Percentiles rank a stretch among this genome's conserved stretches.
Evolutionary conservation across 2,797 vertebrate genomes (phyloP).

Genomic region (Bothrops alternatus): DNA sequence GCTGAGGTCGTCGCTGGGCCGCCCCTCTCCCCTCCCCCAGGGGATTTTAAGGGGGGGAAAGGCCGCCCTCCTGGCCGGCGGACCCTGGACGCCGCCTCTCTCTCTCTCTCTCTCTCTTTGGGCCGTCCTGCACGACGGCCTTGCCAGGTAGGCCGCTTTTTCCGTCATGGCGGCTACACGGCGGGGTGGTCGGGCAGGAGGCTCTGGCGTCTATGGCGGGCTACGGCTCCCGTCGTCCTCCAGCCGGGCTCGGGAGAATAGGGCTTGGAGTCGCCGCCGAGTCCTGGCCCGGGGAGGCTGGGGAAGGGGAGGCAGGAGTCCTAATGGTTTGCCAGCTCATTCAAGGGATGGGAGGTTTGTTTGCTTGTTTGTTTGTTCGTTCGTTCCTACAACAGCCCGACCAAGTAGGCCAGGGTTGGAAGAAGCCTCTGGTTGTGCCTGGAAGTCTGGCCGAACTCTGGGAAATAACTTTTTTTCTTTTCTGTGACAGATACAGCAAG

Average conservation of each 20-base stretch:
- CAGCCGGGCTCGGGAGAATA: not conserved
- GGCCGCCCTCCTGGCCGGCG: not conserved
- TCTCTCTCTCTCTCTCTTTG: too few relatives aligned
- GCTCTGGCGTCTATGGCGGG: too few relatives aligned
- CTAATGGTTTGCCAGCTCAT: not conserved
- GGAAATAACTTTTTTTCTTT: not conserved
- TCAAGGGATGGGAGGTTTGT: not conserved
- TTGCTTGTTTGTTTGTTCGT: not conserved
- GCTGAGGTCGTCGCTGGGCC: conserved; percentile 73
- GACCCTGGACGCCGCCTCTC: not conserved
- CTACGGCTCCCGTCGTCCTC: not conserved
- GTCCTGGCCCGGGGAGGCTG: not conserved
- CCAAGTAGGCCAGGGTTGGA: not conserved
- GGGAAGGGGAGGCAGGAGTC: not conserved
- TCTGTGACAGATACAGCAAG: too few relatives aligned
- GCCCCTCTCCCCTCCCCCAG: too few relatives aligned
- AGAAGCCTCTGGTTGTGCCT: not conserved
- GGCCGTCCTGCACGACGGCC: not conserved
- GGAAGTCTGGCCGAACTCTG: too few relatives aligned
- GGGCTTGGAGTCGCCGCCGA: not conserved
- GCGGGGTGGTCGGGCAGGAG: not conserved
- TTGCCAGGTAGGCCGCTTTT: not conserved
- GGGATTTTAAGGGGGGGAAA: not conserved
- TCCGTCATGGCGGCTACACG: not conserved
- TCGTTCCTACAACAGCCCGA: not conserved